Conservation (phyloP, 2,888 invertebrate genomes). For the Carterocephalus palaemon region DNA sequence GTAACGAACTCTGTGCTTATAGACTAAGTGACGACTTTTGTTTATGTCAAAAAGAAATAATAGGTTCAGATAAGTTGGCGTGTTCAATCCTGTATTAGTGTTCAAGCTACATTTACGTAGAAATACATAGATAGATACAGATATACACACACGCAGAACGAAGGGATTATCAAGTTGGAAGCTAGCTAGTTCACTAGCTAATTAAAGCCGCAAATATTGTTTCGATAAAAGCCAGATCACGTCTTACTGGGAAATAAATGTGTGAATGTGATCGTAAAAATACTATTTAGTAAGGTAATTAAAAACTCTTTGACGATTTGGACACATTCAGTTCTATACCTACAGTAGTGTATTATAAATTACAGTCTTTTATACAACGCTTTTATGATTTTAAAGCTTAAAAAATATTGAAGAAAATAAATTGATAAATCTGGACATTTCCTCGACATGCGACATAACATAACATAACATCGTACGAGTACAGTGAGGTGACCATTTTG, state of each 20-base stretch:
- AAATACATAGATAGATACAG: too few species aligned
- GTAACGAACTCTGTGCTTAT: not conserved
- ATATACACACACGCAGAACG: constrained; percentile 11
- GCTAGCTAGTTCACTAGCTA: constrained; percentile 34
- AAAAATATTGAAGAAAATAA: too few species aligned
- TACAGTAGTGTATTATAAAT: too few species aligned
- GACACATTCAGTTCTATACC: too few species aligned
- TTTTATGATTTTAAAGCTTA: too few species aligned
- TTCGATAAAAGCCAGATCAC: constrained; percentile 16
- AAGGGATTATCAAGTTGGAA: constrained; percentile 42
- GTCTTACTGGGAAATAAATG: constrained; percentile 8
- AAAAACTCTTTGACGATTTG: not conserved
- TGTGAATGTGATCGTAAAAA: constrained; percentile 5
- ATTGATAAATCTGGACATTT: too few species aligned
- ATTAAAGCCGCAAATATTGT: constrained; percentile 24
- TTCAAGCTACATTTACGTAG: too few species aligned
- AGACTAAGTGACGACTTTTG: constrained; percentile 1
- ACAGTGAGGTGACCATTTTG: too few species aligned
- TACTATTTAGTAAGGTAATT: constrained; percentile 15
- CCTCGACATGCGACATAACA: too few species aligned
- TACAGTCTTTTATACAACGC: too few species aligned
- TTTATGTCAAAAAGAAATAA: not conserved
- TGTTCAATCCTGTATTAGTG: constrained; percentile 10
- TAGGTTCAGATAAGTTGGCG: not conserved
- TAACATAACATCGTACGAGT: too few species aligned